Percentiles rank a stretch among this genome's conserved stretches.
These are phyloP conservation scores for Geophilus truncorum DNA, from an alignment of 2,888 invertebrate genomes.

Conservation along the genomic window DNA sequence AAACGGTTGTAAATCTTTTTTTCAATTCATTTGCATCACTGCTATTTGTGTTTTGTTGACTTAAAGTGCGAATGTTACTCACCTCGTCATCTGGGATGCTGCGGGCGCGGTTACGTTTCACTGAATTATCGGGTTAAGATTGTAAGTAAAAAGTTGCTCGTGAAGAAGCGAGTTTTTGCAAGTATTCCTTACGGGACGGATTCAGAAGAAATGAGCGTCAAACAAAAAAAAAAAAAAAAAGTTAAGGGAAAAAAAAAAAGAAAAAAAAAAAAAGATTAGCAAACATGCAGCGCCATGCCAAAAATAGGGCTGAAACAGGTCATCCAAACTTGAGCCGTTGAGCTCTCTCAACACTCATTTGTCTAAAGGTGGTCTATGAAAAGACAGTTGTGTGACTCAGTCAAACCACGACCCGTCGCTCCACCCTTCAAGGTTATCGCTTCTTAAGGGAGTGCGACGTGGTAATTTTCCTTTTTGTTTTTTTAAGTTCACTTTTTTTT, in stretches of 20 bases:
- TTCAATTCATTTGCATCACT: neutral
- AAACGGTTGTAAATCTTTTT: neutral
- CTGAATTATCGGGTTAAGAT: neutral
- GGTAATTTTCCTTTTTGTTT: no score
- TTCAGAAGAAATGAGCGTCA: neutral
- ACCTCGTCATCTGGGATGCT: neutral
- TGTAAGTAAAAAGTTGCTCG: neutral
- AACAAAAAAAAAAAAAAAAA: neutral
- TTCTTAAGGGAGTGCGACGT: neutral
- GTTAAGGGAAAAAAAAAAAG: neutral
- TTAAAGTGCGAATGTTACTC: neutral
- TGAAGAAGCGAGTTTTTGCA: neutral
- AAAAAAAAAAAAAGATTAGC: neutral
- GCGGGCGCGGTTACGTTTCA: neutral
- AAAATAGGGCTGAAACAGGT: slow-evolving; percentile 25
- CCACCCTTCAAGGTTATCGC: slow-evolving; percentile 14
- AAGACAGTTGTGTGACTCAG: slow-evolving; percentile 12
- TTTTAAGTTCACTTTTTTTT: no score
- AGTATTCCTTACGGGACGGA: neutral
- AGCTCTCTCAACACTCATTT: slow-evolving; percentile 7
- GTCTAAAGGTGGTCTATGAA: slow-evolving; percentile 2
- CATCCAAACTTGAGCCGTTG: slow-evolving; percentile 4
- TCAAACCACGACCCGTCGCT: neutral
- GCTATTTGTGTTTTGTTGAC: neutral
- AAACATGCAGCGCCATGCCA: slow-evolving; percentile 12